Evolutionary conservation across 2,113 vertebrate genomes (phyloP).

Genomic region (Clarias batrachus): DNA sequence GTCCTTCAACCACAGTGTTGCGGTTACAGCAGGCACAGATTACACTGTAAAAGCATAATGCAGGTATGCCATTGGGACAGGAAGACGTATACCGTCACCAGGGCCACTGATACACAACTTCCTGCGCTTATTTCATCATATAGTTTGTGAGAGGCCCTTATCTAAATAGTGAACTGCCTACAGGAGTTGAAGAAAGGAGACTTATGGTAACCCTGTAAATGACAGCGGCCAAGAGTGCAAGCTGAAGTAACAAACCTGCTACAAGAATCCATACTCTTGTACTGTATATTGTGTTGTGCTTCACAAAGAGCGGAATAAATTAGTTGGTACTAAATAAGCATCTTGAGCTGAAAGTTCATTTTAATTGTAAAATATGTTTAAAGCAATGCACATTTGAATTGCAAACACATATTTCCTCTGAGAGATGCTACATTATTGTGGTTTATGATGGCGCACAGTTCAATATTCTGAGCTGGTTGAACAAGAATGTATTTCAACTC

Average conservation of each 20-base stretch:
- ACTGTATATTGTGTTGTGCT: neutral
- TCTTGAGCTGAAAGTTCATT: slow-evolving; percentile 16
- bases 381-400: slow-evolving; percentile 55
- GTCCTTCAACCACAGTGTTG: slow-evolving; percentile 51
- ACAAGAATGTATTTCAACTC: slow-evolving; percentile 95
- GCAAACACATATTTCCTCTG: slow-evolving; percentile 59
- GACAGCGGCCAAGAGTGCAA: neutral
- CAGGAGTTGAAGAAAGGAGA: slow-evolving; percentile 7
- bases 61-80: slow-evolving; percentile 32
- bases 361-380: slow-evolving; percentile 39
- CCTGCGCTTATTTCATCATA: slow-evolving; percentile 41
- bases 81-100: slow-evolving; percentile 35
- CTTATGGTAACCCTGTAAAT: slow-evolving; percentile 11
- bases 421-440: slow-evolving; percentile 57
- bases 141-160: slow-evolving; percentile 45
- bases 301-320: slow-evolving; percentile 27
- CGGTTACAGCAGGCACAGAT: slow-evolving; percentile 44
- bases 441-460: slow-evolving; percentile 81
- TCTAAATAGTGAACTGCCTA: slow-evolving; percentile 27
- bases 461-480: slow-evolving; percentile 80
- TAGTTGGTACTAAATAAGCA: slow-evolving; percentile 40
- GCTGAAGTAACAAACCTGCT: neutral
- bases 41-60: slow-evolving; percentile 61
- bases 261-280: neutral
- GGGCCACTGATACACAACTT: slow-evolving; percentile 43